Evolutionary conservation across 2,888 invertebrate species (phyloP), one percentile per base, ranked within the genome.

Genomic region (Drymonia ruficornis): DNA sequence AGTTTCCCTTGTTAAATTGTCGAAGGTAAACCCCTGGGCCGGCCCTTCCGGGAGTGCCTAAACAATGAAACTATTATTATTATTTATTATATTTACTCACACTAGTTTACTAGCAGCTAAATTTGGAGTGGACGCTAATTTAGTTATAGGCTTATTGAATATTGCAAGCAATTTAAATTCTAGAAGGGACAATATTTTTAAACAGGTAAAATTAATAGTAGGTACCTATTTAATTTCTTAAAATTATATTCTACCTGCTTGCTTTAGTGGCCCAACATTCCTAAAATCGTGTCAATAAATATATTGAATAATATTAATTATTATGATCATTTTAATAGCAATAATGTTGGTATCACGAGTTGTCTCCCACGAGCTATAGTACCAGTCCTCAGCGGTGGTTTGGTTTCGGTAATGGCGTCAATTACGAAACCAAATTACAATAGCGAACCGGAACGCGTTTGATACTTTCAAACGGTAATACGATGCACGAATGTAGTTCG

Each of bases 1-100:
- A 29, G 29, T 8, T 7, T 29, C 29, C 29, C 29, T 13, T 13
- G 34, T 12, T 34, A 13, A 34, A 13, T 13, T 34, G 16, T 40
- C 2, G 15, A 16, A 40, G 16, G 16, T 38, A 2, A 15, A 16
- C 15, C 16, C 40, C 3, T 4, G 16, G 16, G 6, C n/a, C n/a
- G 6, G 15, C 40, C 1, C 40, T 40, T 34, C 40, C 16, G 15
- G 15, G 40, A 1, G 6, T 16, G 40, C 40, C 16, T 15, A 40
- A 40, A 40, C 16, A 40, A 40, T 8, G 6, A 16, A 40, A 40
- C 15, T 40, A 40, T 40, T 40, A 40, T 40, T 40, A 40, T 40
- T 40, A 40, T 16, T 13, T 5, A 34, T 8, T 8, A 13, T 34
- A 5, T 34, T 34, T 4, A 34, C 13, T 34, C 8, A 8, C 1